Base-by-base conservation (phyloP, 2,797 vertebrate genomes). In the Oophaga sylvatica region DNA sequence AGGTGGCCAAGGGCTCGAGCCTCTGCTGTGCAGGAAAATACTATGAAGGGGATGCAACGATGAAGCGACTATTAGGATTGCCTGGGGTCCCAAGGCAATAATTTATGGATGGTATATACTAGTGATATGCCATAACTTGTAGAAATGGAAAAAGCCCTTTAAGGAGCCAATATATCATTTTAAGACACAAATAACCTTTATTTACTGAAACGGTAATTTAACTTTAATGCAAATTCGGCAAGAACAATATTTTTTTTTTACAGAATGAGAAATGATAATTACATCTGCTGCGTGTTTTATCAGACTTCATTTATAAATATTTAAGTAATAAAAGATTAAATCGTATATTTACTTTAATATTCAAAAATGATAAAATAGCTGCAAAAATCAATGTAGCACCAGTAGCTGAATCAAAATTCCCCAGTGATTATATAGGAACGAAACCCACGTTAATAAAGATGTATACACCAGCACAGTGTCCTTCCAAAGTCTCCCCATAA, bases 391-490 rank as follows among this genome's bases (percentile, higher is more conserved):
- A 60, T 79, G 20, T 60, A 56, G 53, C 53, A 31, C 8, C 76
- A 3, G 17, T 59, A 60, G 41, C 35, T 65, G n/a, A 17, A 29
- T 31, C 19, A 29, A 41, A 22, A 31, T 26, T 76, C n/a, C 71
- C 16, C 45, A 48, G 60, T 41, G 60, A 48, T 48, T 45, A 10
- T 81, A 63, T 56, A 65, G 16, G 26, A 67, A 53, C 45, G 3
- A 41, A 19, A 63, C 62, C 79, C 80, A 71, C 65, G 9, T 78
- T 57, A 78, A 75, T 67, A 77, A 20, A 79, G 65, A 79, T 63
- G 29, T 89, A 81, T 89, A 89, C 88, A 87, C 88, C 88, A 89
- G 88, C 88, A 89, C 88, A 89, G 88, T 86, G 88, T 83, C 80
- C 88, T 89, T 88, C 80, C 88, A 86, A 89, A 85, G 84, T 81